A percentile compares a stretch with the other conserved stretches of the same genome.
These are phyloP conservation scores for Eucera pruinosa DNA, from an alignment of 2,888 invertebrate species.

Conservation along the genomic window DNA sequence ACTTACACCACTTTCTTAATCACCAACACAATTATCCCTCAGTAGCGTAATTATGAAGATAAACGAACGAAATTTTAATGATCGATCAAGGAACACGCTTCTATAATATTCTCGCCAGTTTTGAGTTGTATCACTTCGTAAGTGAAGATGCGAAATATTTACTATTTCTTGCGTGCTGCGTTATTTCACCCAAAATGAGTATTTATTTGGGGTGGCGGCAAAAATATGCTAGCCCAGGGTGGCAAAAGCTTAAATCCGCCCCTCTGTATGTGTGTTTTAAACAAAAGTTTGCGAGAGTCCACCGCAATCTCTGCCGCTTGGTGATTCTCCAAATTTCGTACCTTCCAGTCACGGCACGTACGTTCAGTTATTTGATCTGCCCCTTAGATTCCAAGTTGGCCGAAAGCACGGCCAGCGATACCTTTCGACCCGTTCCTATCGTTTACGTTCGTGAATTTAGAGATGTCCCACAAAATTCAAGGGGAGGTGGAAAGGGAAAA, in stretches of 20 bases:
- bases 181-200: too few relatives aligned
- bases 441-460: constrained; percentile 36
- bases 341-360: constrained; percentile 71
- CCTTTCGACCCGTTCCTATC: constrained; percentile 44
- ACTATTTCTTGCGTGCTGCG: too few relatives aligned
- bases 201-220: background rate
- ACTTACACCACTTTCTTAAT: too few relatives aligned
- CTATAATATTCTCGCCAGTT: too few relatives aligned
- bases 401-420: constrained; percentile 62
- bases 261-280: constrained; percentile 48
- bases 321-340: constrained; percentile 67
- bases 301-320: constrained; percentile 53
- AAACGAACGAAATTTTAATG: too few relatives aligned
- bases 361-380: constrained; percentile 67
- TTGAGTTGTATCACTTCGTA: too few relatives aligned
- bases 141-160: too few relatives aligned
- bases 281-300: constrained; percentile 50
- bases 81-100: too few relatives aligned
- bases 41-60: too few relatives aligned
- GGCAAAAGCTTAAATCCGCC: too few relatives aligned
- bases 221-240: too few relatives aligned
- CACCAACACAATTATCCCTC: too few relatives aligned
- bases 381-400: constrained; percentile 62
- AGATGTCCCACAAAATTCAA: constrained; percentile 12
- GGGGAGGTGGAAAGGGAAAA: background rate